Percentiles rank a stretch among this genome's conserved stretches.
Conservation (phyloP, 1,140 invertebrate species). For the Saccostrea glomerata region DNA sequence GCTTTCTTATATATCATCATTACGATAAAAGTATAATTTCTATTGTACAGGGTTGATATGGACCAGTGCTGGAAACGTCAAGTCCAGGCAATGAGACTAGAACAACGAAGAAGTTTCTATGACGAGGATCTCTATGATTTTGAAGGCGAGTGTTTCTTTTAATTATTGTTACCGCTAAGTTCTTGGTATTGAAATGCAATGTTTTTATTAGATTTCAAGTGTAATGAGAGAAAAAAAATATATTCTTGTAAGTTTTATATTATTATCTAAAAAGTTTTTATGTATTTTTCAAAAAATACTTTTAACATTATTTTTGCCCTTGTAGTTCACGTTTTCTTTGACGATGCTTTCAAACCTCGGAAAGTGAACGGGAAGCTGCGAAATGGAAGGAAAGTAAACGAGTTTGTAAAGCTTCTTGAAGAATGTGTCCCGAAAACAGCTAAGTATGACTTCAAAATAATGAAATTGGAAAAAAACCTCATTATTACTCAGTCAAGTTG, state of each 20-base stretch:
- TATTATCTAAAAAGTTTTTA: too few relatives aligned
- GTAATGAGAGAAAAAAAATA: too few relatives aligned
- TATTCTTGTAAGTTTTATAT: too few relatives aligned
- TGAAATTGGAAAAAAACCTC: too few relatives aligned
- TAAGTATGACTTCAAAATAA: not conserved
- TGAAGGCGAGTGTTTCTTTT: not conserved
- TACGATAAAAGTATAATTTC: not conserved
- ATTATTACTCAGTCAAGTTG: too few relatives aligned
- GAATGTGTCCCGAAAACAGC: slow-evolving; percentile 1
- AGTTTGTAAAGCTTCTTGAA: not conserved
- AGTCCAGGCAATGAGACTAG: not conserved
- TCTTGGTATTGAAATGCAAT: not conserved
- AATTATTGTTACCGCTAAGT: not conserved
- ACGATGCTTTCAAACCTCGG: slow-evolving; percentile 32
- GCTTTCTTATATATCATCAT: not conserved
- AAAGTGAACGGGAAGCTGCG: slow-evolving; percentile 1
- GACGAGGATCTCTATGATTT: slow-evolving; percentile 12
- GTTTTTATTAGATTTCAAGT: not conserved
- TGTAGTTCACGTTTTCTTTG: slow-evolving; percentile 33
- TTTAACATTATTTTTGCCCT: not conserved
- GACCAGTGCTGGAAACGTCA: not conserved
- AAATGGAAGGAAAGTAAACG: slow-evolving; percentile 5
- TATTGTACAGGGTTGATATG: not conserved
- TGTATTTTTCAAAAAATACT: too few relatives aligned
- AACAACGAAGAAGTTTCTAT: not conserved